Percentiles rank a stretch among this genome's conserved stretches.
Conservation (phyloP, 2,113 vertebrate species). For the Lasiurus cinereus region DNA sequence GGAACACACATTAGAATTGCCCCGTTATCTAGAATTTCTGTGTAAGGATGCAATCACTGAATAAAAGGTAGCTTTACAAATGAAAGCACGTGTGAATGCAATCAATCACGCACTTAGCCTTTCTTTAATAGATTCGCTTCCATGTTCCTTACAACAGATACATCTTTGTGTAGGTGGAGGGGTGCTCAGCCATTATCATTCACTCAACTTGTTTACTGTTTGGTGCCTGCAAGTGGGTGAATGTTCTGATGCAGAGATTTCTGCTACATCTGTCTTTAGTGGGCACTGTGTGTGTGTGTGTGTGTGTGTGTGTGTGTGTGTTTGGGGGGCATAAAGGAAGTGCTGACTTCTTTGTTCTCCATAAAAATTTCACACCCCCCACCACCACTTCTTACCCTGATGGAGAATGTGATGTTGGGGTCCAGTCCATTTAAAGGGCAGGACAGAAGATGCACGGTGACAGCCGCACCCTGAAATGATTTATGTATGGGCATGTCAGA, state of each 20-base stretch:
- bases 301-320: too few species aligned
- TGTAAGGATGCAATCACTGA: slow-evolving; percentile 68
- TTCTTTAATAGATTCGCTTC: slow-evolving; percentile 70
- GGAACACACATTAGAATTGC: slow-evolving; percentile 63
- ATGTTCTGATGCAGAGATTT: slow-evolving; percentile 27
- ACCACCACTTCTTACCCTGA: background rate
- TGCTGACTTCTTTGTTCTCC: slow-evolving; percentile 78
- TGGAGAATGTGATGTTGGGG: slow-evolving; percentile 55
- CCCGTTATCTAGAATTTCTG: slow-evolving; percentile 75
- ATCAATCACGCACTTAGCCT: slow-evolving; percentile 71
- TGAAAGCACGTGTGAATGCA: slow-evolving; percentile 74
- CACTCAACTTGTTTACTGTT: slow-evolving; percentile 66
- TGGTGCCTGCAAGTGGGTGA: slow-evolving; percentile 54
- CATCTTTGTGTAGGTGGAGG: slow-evolving; percentile 56
- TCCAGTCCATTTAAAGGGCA: slow-evolving; percentile 75
- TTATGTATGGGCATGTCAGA: slow-evolving; percentile 70
- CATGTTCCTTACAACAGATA: slow-evolving; percentile 68
- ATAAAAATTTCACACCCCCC: background rate
- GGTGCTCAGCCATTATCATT: slow-evolving; percentile 2
- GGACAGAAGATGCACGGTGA: slow-evolving; percentile 64
- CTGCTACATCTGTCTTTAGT: slow-evolving; percentile 49
- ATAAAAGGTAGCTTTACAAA: slow-evolving; percentile 76
- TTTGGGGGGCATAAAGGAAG: background rate
- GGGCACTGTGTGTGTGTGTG: too few species aligned
- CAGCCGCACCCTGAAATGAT: slow-evolving; percentile 74